Percentiles rank a stretch among this genome's conserved stretches.
phyloP scores from a whole-genome alignment of 2,888 invertebrate genomes.

The Neoascia interrupta region DNA sequence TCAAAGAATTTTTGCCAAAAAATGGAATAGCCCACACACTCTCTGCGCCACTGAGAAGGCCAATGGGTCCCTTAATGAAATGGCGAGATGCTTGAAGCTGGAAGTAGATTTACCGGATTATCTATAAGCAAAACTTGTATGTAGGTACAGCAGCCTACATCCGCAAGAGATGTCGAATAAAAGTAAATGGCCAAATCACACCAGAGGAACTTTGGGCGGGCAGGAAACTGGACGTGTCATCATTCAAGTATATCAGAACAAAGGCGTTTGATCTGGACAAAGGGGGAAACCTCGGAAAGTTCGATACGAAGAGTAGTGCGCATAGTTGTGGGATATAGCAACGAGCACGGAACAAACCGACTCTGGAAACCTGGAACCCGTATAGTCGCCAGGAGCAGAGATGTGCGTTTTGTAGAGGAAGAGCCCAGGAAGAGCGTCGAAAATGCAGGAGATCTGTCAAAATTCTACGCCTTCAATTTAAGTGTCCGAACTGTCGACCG shows the following conservation, averaged over 20 bases:
- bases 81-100: conserved; percentile 19
- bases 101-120: not conserved
- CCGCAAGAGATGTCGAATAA: conserved; percentile 26
- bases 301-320: not conserved
- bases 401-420: conserved; percentile 12
- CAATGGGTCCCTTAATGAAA: conserved; percentile 12
- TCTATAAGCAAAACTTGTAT: conserved; percentile 14
- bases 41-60: too few relatives aligned
- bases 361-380: conserved; percentile 18
- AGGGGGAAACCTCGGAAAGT: conserved; percentile 19
- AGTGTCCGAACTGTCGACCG: not conserved
- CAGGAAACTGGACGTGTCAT: conserved; percentile 27
- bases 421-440: not conserved
- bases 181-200: conserved; percentile 6
- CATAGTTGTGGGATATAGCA: conserved; percentile 12
- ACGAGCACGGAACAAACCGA: conserved; percentile 23
- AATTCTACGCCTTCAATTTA: not conserved
- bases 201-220: conserved; percentile 36
- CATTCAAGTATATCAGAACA: conserved; percentile 3
- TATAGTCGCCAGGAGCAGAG: not conserved
- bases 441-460: not conserved
- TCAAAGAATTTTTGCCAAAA: conserved; percentile 7
- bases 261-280: not conserved
- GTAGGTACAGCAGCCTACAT: conserved; percentile 13
- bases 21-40: conserved; percentile 9